Evolutionary conservation across 1,140 invertebrate genomes (phyloP).

Genomic region (Araneus ventricosus): DNA sequence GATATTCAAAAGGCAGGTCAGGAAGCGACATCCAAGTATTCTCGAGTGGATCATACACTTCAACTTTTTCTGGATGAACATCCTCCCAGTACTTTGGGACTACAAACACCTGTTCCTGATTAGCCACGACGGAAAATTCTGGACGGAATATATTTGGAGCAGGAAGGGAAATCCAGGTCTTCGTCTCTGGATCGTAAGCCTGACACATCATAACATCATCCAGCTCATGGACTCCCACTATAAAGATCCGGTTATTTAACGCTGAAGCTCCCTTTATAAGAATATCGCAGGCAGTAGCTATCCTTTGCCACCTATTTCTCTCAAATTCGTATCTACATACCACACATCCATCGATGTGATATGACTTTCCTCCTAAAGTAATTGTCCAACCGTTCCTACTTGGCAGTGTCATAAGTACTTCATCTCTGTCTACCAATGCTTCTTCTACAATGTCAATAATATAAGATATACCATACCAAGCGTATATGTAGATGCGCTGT

Average conservation of each 20-base stretch:
- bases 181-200: background rate
- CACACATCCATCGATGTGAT: background rate
- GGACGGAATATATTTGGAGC: background rate
- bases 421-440: too few species aligned
- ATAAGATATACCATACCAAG: background rate
- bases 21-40: background rate
- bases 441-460: background rate
- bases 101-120: background rate
- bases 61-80: too few species aligned
- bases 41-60: background rate
- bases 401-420: too few species aligned
- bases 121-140: background rate
- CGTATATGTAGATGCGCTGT: background rate
- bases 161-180: background rate
- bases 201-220: background rate
- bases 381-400: background rate
- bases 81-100: too few species aligned
- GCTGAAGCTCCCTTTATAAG: too few species aligned
- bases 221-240: background rate
- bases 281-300: too few species aligned
- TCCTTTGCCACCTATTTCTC: background rate
- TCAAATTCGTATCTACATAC: background rate
- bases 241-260: background rate
- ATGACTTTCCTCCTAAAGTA: too few species aligned
- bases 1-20: background rate